Percentiles rank a stretch among this genome's conserved stretches.
phyloP scores from a whole-genome alignment of 2,888 invertebrate genomes.

The Spodoptera littoralis region DNA sequence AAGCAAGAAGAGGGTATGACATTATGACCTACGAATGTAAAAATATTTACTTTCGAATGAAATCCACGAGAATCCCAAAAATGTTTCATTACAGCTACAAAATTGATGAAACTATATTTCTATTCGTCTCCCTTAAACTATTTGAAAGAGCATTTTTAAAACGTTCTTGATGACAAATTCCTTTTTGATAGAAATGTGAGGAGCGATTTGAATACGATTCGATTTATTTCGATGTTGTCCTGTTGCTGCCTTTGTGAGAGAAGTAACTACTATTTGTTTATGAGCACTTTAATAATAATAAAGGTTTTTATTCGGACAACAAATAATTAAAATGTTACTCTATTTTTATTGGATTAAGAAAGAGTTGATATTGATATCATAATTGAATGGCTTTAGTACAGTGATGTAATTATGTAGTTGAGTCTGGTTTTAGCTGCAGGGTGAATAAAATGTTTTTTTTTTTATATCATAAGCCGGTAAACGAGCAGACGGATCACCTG shows the following conservation, averaged over 20 bases:
- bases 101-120: constrained; percentile 21
- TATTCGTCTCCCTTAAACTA: constrained; percentile 20
- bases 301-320: no score
- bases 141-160: constrained; percentile 41
- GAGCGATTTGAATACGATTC: constrained; percentile 45
- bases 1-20: no score
- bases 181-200: constrained; percentile 47
- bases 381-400: no score
- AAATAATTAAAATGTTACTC: constrained; percentile 9
- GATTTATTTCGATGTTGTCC: constrained; percentile 42
- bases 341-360: neutral
- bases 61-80: constrained; percentile 22
- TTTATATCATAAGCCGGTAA: no score
- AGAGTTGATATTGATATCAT: neutral
- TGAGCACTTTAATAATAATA: constrained; percentile 13
- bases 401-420: no score
- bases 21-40: neutral
- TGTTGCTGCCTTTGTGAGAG: constrained; percentile 27
- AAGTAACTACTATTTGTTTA: constrained; percentile 37
- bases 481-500: no score
- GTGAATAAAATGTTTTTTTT: no score
- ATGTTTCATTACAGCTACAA: constrained; percentile 31
- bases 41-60: constrained; percentile 2
- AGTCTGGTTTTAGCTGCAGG: no score
- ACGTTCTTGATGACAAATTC: constrained; percentile 45